Conservation (phyloP, 2,888 invertebrate species). For the Geophilus truncorum region DNA sequence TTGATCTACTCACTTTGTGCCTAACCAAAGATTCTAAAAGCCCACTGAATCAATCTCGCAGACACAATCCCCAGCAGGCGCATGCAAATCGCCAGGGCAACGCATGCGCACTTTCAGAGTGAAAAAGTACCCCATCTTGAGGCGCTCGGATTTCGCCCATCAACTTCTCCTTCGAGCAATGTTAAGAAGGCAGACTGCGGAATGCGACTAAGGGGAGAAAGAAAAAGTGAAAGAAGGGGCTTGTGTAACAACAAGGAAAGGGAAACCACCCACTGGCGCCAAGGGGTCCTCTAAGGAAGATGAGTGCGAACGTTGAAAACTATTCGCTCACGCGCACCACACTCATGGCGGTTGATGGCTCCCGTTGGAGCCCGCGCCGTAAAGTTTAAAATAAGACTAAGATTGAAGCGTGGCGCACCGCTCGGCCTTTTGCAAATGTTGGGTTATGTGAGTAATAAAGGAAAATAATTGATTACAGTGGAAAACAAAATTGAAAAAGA, state of each 20-base stretch:
- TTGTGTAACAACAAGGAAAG: neutral
- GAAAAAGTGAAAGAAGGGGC: neutral
- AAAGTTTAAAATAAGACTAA: neutral
- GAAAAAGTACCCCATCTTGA: neutral
- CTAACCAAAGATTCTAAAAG: neutral
- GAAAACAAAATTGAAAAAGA: neutral
- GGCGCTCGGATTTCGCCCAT: constrained; percentile 5
- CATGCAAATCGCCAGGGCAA: constrained; percentile 1
- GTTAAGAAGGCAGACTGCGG: neutral
- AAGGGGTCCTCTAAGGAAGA: constrained; percentile 7
- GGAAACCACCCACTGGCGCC: neutral
- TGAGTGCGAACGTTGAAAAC: neutral
- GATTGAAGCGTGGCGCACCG: neutral
- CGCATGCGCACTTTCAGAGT: neutral
- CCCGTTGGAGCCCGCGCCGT: neutral
- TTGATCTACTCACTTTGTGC: neutral
- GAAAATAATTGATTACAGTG: neutral
- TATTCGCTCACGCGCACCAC: neutral
- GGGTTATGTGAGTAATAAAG: neutral
- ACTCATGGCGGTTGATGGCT: neutral
- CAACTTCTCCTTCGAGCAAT: constrained; percentile 20
- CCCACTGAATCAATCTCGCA: constrained; percentile 7
- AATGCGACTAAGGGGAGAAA: neutral
- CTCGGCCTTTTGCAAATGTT: neutral
- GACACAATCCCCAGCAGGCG: neutral